phyloP scores from a whole-genome alignment of 2,888 invertebrate genomes.

The Malthinus seriepunctatus region DNA sequence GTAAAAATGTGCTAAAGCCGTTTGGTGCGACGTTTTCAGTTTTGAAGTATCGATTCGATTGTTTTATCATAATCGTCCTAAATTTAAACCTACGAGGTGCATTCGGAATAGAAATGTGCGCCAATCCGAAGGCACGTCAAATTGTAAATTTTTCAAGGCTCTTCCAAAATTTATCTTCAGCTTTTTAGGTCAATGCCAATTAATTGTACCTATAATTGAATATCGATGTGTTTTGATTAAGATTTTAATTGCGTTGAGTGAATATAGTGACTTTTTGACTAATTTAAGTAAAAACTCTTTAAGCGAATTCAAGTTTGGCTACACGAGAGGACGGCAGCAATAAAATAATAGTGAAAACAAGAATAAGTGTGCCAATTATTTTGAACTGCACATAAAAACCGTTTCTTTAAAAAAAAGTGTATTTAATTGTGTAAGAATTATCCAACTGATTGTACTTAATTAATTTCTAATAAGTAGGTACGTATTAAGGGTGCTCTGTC shows the following conservation, averaged over 20 bases:
- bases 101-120: too few species aligned
- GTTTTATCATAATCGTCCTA: too few species aligned
- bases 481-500: conserved; percentile 23
- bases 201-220: neutral
- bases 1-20: too few species aligned
- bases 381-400: conserved; percentile 9
- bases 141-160: too few species aligned
- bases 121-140: too few species aligned
- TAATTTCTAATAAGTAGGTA: conserved; percentile 21
- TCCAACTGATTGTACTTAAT: conserved; percentile 1
- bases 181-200: conserved; percentile 7
- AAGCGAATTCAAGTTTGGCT: conserved; percentile 8
- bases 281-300: neutral
- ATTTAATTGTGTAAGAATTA: conserved; percentile 5
- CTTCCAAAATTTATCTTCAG: neutral
- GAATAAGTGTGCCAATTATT: conserved; percentile 23
- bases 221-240: neutral
- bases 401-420: conserved; percentile 10
- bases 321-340: conserved; percentile 26
- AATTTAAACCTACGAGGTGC: too few species aligned
- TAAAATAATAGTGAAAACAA: conserved; percentile 22
- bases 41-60: conserved; percentile 12
- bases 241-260: neutral
- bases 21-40: conserved; percentile 1
- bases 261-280: conserved; percentile 2